phyloP scores from a whole-genome alignment of 1,140 invertebrate genomes.

The Parapsyche elsis region DNA sequence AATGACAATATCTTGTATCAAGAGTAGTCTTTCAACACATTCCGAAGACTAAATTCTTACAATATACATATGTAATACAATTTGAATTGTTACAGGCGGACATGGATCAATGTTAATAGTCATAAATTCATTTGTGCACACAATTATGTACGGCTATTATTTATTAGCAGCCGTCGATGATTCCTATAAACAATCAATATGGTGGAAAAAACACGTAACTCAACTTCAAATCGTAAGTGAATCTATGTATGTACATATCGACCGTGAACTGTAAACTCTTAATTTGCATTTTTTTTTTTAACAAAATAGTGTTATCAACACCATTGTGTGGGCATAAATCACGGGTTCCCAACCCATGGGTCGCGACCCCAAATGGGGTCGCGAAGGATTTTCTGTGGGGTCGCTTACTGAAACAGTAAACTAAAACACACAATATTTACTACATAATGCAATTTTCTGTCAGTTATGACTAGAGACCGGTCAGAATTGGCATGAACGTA shows the following conservation, averaged over 20 bases:
- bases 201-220: slow-evolving; percentile 81
- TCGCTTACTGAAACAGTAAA: too few species aligned
- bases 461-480: too few species aligned
- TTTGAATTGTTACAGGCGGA: slow-evolving; percentile 63
- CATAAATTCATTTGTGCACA: slow-evolving; percentile 78
- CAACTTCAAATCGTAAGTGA: slow-evolving; percentile 70
- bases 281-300: not conserved
- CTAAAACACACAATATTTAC: too few species aligned
- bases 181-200: slow-evolving; percentile 72
- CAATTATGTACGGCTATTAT: slow-evolving; percentile 77
- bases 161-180: slow-evolving; percentile 73
- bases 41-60: not conserved
- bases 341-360: too few species aligned
- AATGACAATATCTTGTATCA: too few species aligned
- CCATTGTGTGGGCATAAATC: too few species aligned
- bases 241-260: slow-evolving; percentile 58
- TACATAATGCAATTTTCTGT: too few species aligned
- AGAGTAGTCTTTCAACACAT: too few species aligned
- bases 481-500: too few species aligned
- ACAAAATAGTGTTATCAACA: not conserved
- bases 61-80: not conserved
- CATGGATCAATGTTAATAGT: slow-evolving; percentile 71
- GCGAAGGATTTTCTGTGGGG: too few species aligned
- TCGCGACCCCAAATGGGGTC: too few species aligned
- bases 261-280: too few species aligned